These are phyloP conservation scores for Crocodylus rhombifer DNA, from an alignment of 2,797 vertebrate genomes.

Conservation along the genomic window DNA sequence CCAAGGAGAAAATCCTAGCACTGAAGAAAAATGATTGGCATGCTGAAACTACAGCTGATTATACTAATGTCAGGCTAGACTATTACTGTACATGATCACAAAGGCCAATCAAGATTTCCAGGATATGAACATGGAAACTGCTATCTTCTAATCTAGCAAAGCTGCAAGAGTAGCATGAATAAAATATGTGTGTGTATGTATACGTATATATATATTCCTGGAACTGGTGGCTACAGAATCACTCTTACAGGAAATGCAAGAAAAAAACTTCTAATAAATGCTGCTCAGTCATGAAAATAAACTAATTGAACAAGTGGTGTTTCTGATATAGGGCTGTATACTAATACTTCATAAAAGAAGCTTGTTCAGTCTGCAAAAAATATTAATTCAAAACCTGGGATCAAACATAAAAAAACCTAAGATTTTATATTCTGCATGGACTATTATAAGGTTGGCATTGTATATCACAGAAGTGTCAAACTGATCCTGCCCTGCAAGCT, in stretches of 20 bases:
- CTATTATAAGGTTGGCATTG: background rate
- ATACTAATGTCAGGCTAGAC: background rate
- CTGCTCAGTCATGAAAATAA: background rate
- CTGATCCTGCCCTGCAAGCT: background rate
- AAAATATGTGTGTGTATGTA: constrained; percentile 26
- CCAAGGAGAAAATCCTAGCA: background rate
- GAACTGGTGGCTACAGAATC: background rate
- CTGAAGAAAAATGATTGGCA: constrained; percentile 61
- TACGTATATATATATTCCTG: constrained; percentile 46
- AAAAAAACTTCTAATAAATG: constrained; percentile 34
- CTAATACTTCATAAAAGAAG: background rate
- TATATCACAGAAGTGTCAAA: background rate
- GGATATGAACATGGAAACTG: constrained; percentile 33
- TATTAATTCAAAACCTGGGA: background rate
- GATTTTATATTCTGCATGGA: background rate
- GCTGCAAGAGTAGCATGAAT: constrained; percentile 46
- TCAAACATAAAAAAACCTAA: background rate
- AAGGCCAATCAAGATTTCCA: constrained; percentile 30
- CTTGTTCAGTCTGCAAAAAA: background rate
- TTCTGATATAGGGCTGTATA: background rate
- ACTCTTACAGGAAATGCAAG: constrained; percentile 23
- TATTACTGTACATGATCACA: background rate
- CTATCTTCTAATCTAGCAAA: constrained; percentile 15
- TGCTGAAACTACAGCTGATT: background rate
- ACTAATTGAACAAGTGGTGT: background rate